These are phyloP conservation scores for Oncorhynchus nerka DNA, from an alignment of 2,113 vertebrate genomes.

Conservation along the genomic window DNA sequence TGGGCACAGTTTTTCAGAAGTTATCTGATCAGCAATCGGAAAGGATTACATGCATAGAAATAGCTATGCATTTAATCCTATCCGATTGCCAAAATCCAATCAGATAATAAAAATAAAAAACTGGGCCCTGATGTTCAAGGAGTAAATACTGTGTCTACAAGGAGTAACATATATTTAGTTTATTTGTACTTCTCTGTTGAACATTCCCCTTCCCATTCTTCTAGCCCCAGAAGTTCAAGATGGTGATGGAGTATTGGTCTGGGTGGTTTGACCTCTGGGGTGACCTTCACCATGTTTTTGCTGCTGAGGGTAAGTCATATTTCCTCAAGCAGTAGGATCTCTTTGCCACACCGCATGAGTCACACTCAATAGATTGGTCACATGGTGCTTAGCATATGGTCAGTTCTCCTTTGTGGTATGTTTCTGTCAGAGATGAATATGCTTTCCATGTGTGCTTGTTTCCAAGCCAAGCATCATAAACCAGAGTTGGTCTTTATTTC, in stretches of 20 bases:
- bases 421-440: slow-evolving; percentile 41
- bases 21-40: too few relatives aligned
- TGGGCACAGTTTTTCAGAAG: neutral
- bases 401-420: slow-evolving; percentile 25
- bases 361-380: neutral
- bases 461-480: neutral
- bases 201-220: slow-evolving; percentile 1
- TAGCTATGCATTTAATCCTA: too few relatives aligned
- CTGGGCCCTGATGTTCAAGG: too few relatives aligned
- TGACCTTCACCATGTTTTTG: slow-evolving; percentile 80
- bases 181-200: neutral
- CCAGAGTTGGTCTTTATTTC: too few relatives aligned
- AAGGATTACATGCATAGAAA: too few relatives aligned
- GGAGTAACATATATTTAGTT: neutral
- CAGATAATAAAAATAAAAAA: too few relatives aligned
- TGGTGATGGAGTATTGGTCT: slow-evolving; percentile 94
- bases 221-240: slow-evolving; percentile 79
- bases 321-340: neutral
- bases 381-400: slow-evolving; percentile 31
- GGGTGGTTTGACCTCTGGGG: slow-evolving; percentile 93
- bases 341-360: too few relatives aligned
- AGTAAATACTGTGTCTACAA: neutral
- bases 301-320: slow-evolving; percentile 79
- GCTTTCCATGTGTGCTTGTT: slow-evolving; percentile 6
- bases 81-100: too few relatives aligned